Base-by-base conservation (phyloP, 2,888 invertebrate genomes). In the Cynaeus angustus region DNA sequence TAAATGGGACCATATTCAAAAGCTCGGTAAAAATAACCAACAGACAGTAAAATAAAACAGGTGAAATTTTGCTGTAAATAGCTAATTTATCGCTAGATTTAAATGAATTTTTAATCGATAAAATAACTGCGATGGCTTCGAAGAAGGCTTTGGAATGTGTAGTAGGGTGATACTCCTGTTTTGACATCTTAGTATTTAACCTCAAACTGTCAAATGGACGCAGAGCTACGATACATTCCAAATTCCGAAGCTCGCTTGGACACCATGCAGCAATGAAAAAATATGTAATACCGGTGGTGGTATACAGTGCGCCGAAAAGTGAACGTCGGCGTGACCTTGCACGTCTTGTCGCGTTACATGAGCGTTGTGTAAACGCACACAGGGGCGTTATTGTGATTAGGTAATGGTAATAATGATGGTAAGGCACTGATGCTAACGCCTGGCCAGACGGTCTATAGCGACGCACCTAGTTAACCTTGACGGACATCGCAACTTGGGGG, bases 401-500 rank as follows among this genome's bases (percentile, higher is more conserved):
- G 75, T 77, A 77, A 77, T 75, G 75, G 66, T 72, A 74, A 74
- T 75, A 71, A 74, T 72, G 68, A 74, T 70, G 66, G 66, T 70
- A 66, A 50, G 12, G 69, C 69, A 70, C 70, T 71, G 70, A 64
- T 71, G 70, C 66, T 72, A 74, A 75, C 62, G 69, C 62, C 71
- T 68, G 59, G 72, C 74, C 74, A 76, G 76, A 75, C 75, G 72
- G 76, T 73, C 71, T 73, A 73, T 75, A 69, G 72, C 75, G 76
- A 78, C 75, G 76, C 77, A 77, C 73, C 78, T 74, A 74, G 77
- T 76, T 78, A 77, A 77, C 78, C 78, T 78, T 78, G 78, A 64
- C 48, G 64, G 71, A 64, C 64, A 64, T 65, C 45, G 69, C 64
- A 58, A 58, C 61, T 59, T 14, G 37, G 55, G 43, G 48, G 58